These are phyloP conservation scores for Norana najaformis DNA, from an alignment of 2,888 invertebrate genomes.

Conservation along the genomic window DNA sequence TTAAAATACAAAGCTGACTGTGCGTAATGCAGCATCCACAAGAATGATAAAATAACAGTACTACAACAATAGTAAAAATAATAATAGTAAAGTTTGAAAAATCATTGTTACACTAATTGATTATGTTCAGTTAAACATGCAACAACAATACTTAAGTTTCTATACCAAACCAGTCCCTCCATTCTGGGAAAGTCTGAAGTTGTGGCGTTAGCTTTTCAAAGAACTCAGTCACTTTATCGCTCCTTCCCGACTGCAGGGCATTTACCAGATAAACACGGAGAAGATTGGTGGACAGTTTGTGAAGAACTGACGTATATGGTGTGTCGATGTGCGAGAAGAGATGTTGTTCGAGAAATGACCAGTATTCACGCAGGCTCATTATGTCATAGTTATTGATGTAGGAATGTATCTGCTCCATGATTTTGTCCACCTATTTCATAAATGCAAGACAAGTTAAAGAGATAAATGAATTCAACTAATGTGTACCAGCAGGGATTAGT, in stretches of 20 bases:
- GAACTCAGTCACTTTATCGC: slow-evolving; percentile 86
- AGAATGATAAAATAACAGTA: too few relatives aligned
- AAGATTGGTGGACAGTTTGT: slow-evolving; percentile 57
- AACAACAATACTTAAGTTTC: not conserved
- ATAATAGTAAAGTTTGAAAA: not conserved
- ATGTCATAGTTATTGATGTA: slow-evolving; percentile 79
- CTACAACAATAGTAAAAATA: not conserved
- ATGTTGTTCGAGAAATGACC: slow-evolving; percentile 78
- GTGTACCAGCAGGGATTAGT: not conserved
- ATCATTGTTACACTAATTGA: not conserved
- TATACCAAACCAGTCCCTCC: slow-evolving; percentile 98
- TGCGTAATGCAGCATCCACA: too few relatives aligned
- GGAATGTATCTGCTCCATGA: slow-evolving; percentile 76
- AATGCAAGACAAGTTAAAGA: not conserved
- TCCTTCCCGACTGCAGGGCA: slow-evolving; percentile 78
- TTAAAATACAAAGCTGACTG: too few relatives aligned
- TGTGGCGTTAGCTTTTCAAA: slow-evolving; percentile 84
- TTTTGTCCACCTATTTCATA: slow-evolving; percentile 65
- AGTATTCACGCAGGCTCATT: slow-evolving; percentile 78
- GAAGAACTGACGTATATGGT: slow-evolving; percentile 69
- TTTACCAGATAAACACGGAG: slow-evolving; percentile 87
- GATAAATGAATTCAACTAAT: not conserved
- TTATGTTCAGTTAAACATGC: not conserved
- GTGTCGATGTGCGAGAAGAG: slow-evolving; percentile 61
- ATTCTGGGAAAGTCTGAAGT: slow-evolving; percentile 84